These are phyloP conservation scores for Fulica atra DNA, from an alignment of 2,113 vertebrate species.

Conservation along the genomic window DNA sequence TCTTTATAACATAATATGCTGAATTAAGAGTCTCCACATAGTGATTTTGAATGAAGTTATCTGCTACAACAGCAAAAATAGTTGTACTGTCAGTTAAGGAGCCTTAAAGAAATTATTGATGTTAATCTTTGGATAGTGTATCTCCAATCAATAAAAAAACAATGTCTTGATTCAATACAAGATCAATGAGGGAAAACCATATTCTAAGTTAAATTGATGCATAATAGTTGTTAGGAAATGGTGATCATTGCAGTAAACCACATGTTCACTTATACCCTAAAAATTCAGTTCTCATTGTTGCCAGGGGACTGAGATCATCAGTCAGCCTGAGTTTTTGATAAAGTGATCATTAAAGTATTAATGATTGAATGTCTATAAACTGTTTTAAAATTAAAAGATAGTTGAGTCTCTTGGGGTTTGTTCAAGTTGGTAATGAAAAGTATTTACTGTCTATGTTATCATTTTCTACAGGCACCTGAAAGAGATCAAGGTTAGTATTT, in stretches of 20 bases:
- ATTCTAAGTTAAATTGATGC: neutral
- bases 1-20: neutral
- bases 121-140: neutral
- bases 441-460: constrained; percentile 8
- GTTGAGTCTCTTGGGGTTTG: neutral
- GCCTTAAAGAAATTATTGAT: neutral
- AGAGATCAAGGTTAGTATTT: constrained; percentile 53
- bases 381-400: neutral
- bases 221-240: neutral
- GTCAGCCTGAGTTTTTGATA: neutral
- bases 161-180: neutral
- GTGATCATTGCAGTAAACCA: neutral
- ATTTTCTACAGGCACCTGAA: constrained; percentile 39
- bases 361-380: neutral
- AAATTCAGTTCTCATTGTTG: neutral
- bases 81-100: neutral
- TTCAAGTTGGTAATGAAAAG: neutral
- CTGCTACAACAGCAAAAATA: neutral
- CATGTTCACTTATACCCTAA: neutral
- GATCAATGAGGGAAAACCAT: neutral
- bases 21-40: neutral
- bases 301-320: neutral
- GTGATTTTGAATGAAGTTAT: neutral
- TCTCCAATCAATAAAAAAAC: neutral
- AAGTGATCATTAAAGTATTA: neutral